Conservation (phyloP, 2,113 vertebrate genomes). For the Limanda limanda region DNA sequence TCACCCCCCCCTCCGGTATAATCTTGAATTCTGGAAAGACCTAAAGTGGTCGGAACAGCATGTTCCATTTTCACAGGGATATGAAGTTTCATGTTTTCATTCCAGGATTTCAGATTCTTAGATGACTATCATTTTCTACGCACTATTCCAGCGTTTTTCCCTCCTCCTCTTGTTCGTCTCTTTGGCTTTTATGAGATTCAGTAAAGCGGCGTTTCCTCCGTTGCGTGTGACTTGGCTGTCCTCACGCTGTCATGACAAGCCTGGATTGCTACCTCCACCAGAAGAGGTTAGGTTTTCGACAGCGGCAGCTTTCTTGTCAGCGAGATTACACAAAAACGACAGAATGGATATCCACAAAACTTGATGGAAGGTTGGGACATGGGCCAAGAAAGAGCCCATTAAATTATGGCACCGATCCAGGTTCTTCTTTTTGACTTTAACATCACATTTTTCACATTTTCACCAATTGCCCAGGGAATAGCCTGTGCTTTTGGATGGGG, state of each 20-base stretch:
- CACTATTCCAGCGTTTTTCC: neutral
- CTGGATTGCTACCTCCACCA: neutral
- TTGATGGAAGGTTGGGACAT: no score
- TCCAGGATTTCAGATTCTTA: slow-evolving; percentile 24
- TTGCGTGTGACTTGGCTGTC: slow-evolving; percentile 14
- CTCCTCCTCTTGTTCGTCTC: slow-evolving; percentile 3
- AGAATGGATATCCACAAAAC: no score
- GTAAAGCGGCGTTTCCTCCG: neutral
- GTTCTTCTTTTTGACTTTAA: no score
- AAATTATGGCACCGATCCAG: no score
- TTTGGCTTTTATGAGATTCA: neutral
- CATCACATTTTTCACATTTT: no score
- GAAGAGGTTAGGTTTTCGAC: no score
- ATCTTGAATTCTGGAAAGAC: slow-evolving; percentile 9
- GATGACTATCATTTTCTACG: slow-evolving; percentile 26
- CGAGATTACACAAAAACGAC: no score
- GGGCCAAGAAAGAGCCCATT: no score
- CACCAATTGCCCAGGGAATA: no score
- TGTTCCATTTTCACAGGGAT: slow-evolving; percentile 27
- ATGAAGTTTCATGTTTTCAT: slow-evolving; percentile 32
- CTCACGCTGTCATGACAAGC: slow-evolving; percentile 18
- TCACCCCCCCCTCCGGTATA: neutral
- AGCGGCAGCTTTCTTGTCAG: no score
- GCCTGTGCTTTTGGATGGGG: no score
- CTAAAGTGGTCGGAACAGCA: neutral